These are phyloP conservation scores for Semnopithecus entellus DNA, from an alignment of 2,113 vertebrate genomes.

Conservation along the genomic window DNA sequence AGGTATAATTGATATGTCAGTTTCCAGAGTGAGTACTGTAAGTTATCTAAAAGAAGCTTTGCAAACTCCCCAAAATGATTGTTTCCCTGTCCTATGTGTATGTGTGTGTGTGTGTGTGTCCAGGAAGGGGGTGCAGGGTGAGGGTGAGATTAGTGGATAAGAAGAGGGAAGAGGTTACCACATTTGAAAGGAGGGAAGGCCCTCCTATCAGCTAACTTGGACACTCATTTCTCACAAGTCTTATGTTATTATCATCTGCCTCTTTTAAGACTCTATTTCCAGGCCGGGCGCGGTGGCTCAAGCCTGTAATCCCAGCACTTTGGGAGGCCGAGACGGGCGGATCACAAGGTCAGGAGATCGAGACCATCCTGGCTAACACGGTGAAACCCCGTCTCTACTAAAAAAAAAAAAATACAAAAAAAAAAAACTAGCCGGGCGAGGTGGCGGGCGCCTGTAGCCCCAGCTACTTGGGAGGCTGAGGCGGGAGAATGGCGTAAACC, in stretches of 20 bases:
- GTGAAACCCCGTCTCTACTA: no score
- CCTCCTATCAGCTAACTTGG: background rate
- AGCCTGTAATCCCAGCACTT: no score
- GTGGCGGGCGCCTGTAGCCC: no score
- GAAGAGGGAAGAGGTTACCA: background rate
- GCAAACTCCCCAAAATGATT: background rate
- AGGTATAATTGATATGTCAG: background rate
- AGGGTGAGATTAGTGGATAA: background rate
- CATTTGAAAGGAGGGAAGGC: background rate
- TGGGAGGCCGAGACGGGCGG: no score
- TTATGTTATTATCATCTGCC: background rate
- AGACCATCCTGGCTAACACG: no score
- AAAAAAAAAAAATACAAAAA: no score
- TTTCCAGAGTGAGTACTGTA: background rate
- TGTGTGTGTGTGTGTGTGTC: no score
- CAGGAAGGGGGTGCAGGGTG: no score
- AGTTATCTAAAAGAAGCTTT: background rate
- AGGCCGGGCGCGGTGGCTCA: background rate
- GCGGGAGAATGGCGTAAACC: no score
- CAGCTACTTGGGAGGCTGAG: no score
- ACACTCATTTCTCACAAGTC: background rate
- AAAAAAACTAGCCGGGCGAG: no score
- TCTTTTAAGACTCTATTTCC: constrained; percentile 20
- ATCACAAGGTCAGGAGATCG: no score
- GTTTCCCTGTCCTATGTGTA: background rate